A percentile compares a stretch with the other conserved stretches of the same genome.
Conservation (phyloP, 2,113 vertebrate species). For the Ctenomys sociabilis region DNA sequence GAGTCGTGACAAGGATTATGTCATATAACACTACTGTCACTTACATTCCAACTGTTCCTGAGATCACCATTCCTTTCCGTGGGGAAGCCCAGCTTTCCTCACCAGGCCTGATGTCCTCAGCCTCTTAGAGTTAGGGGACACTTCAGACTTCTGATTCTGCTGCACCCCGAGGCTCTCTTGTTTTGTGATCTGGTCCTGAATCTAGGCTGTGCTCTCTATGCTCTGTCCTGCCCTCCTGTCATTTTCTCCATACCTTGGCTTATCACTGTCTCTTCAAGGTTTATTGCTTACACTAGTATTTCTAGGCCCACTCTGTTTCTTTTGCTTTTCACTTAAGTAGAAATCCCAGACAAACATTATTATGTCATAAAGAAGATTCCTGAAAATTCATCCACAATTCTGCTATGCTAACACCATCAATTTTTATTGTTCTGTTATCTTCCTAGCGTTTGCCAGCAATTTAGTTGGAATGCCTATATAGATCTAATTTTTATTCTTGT, state of each 20-base stretch:
- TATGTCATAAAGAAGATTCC: background rate
- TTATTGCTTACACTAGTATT: background rate
- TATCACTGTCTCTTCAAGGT: background rate
- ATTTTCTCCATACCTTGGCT: background rate
- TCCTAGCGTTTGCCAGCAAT: background rate
- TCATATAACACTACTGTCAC: background rate
- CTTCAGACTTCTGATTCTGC: background rate
- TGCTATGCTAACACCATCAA: background rate
- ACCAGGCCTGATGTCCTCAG: background rate
- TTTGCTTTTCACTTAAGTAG: background rate
- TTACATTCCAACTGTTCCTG: background rate
- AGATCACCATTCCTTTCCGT: background rate
- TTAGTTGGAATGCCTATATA: conserved; percentile 17
- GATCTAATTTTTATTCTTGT: conserved; percentile 38
- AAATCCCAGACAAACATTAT: background rate
- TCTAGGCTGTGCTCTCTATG: background rate
- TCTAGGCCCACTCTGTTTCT: background rate
- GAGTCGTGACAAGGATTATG: background rate
- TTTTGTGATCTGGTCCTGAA: background rate
- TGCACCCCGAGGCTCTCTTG: too few species aligned
- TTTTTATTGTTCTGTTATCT: conserved; percentile 30
- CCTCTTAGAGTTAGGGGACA: background rate
- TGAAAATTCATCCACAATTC: background rate
- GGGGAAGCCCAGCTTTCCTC: background rate
- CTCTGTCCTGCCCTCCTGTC: background rate